Evolutionary conservation across 1,140 invertebrate genomes (phyloP), one percentile per base, ranked within the genome.

Genomic region (Scaptodrosophila lebanonensis): DNA sequence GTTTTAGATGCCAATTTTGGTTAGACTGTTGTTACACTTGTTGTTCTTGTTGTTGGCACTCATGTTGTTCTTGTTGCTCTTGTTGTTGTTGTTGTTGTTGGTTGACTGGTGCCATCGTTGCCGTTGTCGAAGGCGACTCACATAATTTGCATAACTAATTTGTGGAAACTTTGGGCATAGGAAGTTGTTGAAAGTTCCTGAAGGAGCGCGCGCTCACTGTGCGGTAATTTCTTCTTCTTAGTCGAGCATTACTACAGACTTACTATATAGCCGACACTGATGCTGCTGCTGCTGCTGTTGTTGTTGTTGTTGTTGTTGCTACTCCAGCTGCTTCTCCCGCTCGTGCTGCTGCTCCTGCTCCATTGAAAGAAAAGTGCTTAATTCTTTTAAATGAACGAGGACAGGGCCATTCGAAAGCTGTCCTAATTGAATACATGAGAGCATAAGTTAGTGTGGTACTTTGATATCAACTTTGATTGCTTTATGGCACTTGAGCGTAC

Each of bases 101-200:
- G 44, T 44, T 52, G 58, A 61, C 45, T 65, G 62, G 48, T 49
- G 49, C n/a, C 42, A 17, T 50, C n/a, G 16, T 13, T 40, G 27
- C 50, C 30, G 54, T 59, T 61, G 67, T 79, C 82, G 59, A 56
- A 66, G 73, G 75, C 68, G 75, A 77, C 75, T 77, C 75, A 77
- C 73, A 77, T 77, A 77, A 77, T 77, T 77, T 77, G 73, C 73
- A 77, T 77, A 77, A 77, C 73, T 77, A 77, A 77, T 77, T 77
- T 77, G 73, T 73, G 75, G 65, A 77, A 77, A 77, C 68, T 77
- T 77, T 79, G 59, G 75, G 73, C 73, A 77, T 77, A 77, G 73
- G 73, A 77, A 77, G 73, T 77, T 77, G 73, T 79, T 77, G 75
- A 77, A 77, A 77, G 75, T 77, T 77, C 56, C 59, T 73, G 57